phyloP scores from a whole-genome alignment of 2,797 vertebrate species.

The Otus scops region DNA sequence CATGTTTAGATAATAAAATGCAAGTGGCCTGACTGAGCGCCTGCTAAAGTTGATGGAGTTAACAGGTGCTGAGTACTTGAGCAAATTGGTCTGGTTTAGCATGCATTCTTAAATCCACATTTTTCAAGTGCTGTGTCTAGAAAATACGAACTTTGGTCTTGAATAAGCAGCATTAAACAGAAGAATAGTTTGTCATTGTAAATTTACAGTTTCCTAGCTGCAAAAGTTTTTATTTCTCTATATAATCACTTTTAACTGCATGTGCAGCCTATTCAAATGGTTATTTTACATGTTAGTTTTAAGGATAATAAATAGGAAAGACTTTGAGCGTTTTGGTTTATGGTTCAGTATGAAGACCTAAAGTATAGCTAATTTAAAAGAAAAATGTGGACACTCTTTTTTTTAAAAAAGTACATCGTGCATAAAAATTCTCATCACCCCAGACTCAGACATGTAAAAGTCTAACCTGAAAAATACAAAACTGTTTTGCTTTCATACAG shows the following conservation, averaged over 20 bases:
- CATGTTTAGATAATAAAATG: neutral
- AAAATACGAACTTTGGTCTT: neutral
- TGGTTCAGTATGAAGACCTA: neutral
- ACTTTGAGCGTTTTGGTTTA: neutral
- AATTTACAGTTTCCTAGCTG: neutral
- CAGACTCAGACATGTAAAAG: neutral
- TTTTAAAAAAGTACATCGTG: neutral
- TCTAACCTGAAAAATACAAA: neutral
- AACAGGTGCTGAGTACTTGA: neutral
- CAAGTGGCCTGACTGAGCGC: neutral
- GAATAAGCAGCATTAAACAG: neutral
- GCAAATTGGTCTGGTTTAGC: neutral
- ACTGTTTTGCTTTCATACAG: slow-evolving; percentile 68
- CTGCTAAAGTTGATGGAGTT: neutral
- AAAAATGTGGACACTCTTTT: neutral
- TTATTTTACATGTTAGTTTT: neutral
- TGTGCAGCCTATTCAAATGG: neutral
- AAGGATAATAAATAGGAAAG: neutral
- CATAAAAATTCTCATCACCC: neutral
- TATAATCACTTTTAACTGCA: neutral
- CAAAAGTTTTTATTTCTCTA: neutral
- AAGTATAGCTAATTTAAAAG: neutral
- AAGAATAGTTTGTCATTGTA: neutral
- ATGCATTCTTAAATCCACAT: neutral
- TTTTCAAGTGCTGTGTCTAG: neutral